Conservation (phyloP, 2,797 vertebrate genomes). For the Cirrhinus molitorella region DNA sequence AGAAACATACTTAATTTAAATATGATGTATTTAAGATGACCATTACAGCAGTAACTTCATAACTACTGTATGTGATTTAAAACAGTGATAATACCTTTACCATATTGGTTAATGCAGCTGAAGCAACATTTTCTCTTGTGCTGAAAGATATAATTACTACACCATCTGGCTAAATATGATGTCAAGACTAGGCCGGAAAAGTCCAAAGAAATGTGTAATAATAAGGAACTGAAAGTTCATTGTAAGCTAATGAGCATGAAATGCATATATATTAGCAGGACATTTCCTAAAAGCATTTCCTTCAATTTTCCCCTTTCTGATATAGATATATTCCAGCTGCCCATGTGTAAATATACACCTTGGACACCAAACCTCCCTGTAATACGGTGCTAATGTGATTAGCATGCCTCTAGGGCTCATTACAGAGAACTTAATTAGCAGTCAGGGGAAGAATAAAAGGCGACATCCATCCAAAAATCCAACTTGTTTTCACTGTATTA, state of each 20-base stretch:
- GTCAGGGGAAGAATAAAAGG: conserved; percentile 38
- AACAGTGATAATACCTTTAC: not conserved
- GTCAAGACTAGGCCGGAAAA: not conserved
- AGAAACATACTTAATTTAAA: not conserved
- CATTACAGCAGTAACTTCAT: not conserved
- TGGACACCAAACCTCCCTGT: conserved; percentile 38
- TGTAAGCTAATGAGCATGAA: conserved; percentile 68
- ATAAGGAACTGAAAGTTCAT: conserved; percentile 59
- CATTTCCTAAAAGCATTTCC: conserved; percentile 69
- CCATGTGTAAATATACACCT: conserved; percentile 56
- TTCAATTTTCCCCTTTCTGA: conserved; percentile 68
- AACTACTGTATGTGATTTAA: not conserved
- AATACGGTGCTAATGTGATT: conserved; percentile 64
- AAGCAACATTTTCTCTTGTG: not conserved
- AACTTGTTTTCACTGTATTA: conserved; percentile 30
- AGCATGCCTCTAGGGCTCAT: conserved; percentile 60
- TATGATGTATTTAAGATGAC: not conserved
- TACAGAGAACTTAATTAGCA: conserved; percentile 61
- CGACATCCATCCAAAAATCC: conserved; percentile 22
- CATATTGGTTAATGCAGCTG: not conserved
- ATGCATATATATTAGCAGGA: conserved; percentile 62
- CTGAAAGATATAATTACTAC: conserved; percentile 1
- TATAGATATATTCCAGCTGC: conserved; percentile 64
- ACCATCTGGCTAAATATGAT: conserved; percentile 5
- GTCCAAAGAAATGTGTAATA: conserved; percentile 28